Percentiles rank a stretch among this genome's conserved stretches.
These are phyloP conservation scores for Anas platyrhynchos DNA, from an alignment of 2,113 vertebrate species.

Conservation along the genomic window DNA sequence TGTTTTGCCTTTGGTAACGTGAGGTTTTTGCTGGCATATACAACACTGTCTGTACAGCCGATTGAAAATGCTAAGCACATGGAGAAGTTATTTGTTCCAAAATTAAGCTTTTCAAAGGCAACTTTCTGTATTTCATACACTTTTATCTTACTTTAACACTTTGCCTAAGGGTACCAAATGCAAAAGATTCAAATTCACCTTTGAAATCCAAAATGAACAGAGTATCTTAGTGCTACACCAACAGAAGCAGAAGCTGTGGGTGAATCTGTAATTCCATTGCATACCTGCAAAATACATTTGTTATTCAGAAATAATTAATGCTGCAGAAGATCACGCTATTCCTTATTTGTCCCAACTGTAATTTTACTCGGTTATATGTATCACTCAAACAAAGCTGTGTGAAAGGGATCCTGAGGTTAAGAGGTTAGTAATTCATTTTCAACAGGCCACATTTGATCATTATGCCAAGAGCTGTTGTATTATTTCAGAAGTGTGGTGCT, in stretches of 20 bases:
- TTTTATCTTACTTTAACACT: neutral
- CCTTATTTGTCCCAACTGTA: neutral
- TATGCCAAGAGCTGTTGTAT: neutral
- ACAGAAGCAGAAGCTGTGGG: slow-evolving; percentile 63
- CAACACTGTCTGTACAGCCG: neutral
- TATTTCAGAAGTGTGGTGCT: neutral
- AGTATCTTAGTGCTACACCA: slow-evolving; percentile 72
- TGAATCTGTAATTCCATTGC: slow-evolving; percentile 79
- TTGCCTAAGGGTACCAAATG: neutral
- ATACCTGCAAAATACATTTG: slow-evolving; percentile 74
- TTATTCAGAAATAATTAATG: neutral
- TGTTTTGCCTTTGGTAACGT: neutral
- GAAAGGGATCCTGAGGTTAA: neutral
- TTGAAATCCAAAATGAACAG: slow-evolving; percentile 33
- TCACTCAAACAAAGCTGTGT: neutral
- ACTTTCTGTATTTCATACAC: neutral
- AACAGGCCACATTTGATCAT: neutral
- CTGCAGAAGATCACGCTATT: neutral
- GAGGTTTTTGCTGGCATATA: neutral
- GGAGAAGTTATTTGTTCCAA: neutral
- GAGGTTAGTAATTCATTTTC: neutral
- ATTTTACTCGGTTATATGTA: neutral
- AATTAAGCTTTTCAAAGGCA: neutral
- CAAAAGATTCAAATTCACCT: slow-evolving; percentile 61
- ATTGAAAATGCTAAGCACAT: accelerated